Percentiles rank a stretch among this genome's conserved stretches.
Conservation (phyloP, 2,888 invertebrate genomes). For the Tetranychus truncatus region DNA sequence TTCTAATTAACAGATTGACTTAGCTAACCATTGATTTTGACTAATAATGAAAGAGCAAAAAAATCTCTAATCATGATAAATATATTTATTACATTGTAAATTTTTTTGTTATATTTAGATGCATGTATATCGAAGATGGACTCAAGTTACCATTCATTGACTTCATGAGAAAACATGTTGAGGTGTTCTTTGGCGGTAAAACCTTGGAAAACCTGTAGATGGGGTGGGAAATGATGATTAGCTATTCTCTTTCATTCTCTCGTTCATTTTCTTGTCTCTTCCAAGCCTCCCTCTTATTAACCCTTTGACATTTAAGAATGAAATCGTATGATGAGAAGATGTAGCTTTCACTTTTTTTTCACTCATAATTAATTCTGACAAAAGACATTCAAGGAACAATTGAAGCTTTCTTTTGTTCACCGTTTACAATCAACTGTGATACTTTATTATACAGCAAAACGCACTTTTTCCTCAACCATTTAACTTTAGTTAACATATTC, state of each 20-base stretch:
- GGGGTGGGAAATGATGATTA: not conserved
- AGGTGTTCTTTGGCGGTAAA: not conserved
- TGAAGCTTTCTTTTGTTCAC: not conserved
- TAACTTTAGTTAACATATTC: not conserved
- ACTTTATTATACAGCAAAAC: too few species aligned
- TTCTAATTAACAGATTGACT: too few species aligned
- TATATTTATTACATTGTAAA: too few species aligned
- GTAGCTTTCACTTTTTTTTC: not conserved
- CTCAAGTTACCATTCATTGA: constrained; percentile 1
- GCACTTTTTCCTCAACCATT: not conserved
- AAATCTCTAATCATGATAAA: too few species aligned
- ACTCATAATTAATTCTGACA: not conserved
- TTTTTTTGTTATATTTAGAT: too few species aligned
- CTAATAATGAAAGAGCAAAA: too few species aligned
- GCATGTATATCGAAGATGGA: not conserved
- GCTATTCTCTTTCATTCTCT: too few species aligned
- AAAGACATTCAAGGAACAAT: not conserved
- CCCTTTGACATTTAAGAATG: not conserved
- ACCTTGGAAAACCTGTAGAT: not conserved
- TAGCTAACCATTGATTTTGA: too few species aligned
- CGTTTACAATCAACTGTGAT: not conserved
- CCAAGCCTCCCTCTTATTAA: not conserved
- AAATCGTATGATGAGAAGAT: not conserved
- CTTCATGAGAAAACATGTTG: not conserved
- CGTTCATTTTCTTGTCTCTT: too few species aligned